Evolutionary conservation across 1,140 invertebrate genomes (phyloP).

Genomic region (Drosophila auraria): DNA sequence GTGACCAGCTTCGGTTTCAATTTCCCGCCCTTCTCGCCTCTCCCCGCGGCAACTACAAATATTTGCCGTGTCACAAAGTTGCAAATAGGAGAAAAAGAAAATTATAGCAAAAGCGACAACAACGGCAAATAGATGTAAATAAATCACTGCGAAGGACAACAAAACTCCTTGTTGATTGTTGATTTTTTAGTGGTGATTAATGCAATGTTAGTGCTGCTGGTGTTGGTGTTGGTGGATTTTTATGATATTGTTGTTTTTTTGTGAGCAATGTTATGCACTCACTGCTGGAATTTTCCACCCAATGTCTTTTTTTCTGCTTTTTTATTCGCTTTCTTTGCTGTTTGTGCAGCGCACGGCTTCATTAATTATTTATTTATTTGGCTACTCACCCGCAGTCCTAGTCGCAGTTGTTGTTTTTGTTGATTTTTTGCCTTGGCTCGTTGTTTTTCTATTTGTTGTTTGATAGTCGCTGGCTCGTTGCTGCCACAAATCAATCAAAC

Average conservation of each 20-base stretch:
- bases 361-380: conserved; percentile 77
- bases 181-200: conserved; percentile 63
- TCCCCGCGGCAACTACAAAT: conserved; percentile 6
- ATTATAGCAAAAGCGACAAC: background rate
- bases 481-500: conserved; percentile 76
- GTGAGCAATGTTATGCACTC: conserved; percentile 40
- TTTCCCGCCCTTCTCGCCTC: background rate
- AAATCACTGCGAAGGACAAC: conserved; percentile 30
- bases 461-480: conserved; percentile 28
- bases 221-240: conserved; percentile 10
- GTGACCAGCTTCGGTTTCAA: background rate
- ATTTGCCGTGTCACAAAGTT: conserved; percentile 27
- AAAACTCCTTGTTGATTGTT: conserved; percentile 32
- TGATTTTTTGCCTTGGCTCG: background rate
- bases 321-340: conserved; percentile 38
- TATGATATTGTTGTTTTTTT: conserved; percentile 14
- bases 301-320: conserved; percentile 8
- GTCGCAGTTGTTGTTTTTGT: conserved; percentile 22
- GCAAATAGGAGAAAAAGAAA: conserved; percentile 15
- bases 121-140: conserved; percentile 24
- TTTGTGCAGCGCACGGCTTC: conserved; percentile 58
- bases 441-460: conserved; percentile 19
- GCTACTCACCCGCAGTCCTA: conserved; percentile 65
- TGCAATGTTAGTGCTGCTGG: conserved; percentile 45
- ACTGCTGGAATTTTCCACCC: conserved; percentile 49